These are phyloP conservation scores for Tipula vernalis DNA, from an alignment of 2,888 invertebrate species.

Conservation along the genomic window DNA sequence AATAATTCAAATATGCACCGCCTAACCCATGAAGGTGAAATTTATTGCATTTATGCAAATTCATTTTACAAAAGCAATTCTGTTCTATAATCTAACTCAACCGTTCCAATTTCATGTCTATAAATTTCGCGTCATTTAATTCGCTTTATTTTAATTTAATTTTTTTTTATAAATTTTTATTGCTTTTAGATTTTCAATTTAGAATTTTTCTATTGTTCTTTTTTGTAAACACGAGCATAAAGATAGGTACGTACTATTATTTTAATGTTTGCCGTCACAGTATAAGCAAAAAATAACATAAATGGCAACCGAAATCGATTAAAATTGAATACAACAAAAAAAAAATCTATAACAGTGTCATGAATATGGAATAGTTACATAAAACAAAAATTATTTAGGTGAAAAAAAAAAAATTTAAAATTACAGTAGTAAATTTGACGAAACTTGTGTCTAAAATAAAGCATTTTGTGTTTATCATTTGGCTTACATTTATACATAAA, in stretches of 20 bases:
- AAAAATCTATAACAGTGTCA: background rate
- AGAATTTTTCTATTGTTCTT: background rate
- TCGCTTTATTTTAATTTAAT: background rate
- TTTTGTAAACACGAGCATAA: background rate
- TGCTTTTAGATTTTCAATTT: background rate
- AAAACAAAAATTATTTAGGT: too few species aligned
- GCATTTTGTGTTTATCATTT: background rate
- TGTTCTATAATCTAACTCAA: background rate
- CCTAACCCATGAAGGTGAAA: background rate
- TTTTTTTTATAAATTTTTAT: background rate
- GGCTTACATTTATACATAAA: too few species aligned
- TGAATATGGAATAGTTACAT: background rate
- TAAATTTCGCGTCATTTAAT: background rate
- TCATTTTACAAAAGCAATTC: background rate
- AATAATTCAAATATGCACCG: background rate
- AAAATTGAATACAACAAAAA: background rate
- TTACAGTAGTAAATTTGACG: background rate
- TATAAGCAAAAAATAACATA: background rate
- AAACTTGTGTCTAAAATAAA: background rate
- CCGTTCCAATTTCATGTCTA: background rate
- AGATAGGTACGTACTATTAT: background rate
- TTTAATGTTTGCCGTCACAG: background rate
- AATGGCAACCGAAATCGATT: background rate
- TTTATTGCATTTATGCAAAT: background rate
- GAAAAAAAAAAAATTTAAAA: too few species aligned